Base-by-base conservation (phyloP, 2,888 invertebrate species). In the Ennomos quercinarius region DNA sequence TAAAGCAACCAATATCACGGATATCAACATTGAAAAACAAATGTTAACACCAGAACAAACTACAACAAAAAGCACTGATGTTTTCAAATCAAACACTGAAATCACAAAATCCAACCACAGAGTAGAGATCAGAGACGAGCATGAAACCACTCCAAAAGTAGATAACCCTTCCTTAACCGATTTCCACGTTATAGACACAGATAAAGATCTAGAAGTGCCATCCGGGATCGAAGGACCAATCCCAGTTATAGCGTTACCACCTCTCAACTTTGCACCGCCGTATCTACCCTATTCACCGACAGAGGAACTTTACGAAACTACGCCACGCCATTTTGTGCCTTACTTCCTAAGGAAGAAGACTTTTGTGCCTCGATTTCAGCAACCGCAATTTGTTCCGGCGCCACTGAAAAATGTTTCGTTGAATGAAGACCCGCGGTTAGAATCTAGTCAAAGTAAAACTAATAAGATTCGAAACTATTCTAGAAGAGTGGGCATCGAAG, bases 201-300 rank as follows among this genome's bases (percentile, higher is more conserved):
- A 91, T 1, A 86, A 80, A 61, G 93, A 93, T 73, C 73, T 93
- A 54, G 93, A 93, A 41, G 86, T 92, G 0, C 93, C 93, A 0
- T 68, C 80, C 0, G 93, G 93, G 0, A 42, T 89, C 0, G 93
- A 93, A 74, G 93, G 93, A 0, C 91, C 91, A 0, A 68, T 87
- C 1, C 90, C 93, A 0, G 74, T 81, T 0, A 66, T 84, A 2
- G 85, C 86, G 0, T 63, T 88, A 35, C 93, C 93, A 0, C 93
- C 93, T 1, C 72, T 75, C 0, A 74, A 79, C 53, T 87, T 78
- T 36, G 43, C 53, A 11, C 49, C 48, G 12, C 44, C 46, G 10
- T 55, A 52, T 27, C 27, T 27, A 27, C 27, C 27, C 9, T 13
- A 51, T 8, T 49, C 54, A n/a, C 47, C 45, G 9, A 41, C 61